Evolutionary conservation across 2,888 invertebrate genomes (phyloP).

Genomic region (Nysson spinosus): DNA sequence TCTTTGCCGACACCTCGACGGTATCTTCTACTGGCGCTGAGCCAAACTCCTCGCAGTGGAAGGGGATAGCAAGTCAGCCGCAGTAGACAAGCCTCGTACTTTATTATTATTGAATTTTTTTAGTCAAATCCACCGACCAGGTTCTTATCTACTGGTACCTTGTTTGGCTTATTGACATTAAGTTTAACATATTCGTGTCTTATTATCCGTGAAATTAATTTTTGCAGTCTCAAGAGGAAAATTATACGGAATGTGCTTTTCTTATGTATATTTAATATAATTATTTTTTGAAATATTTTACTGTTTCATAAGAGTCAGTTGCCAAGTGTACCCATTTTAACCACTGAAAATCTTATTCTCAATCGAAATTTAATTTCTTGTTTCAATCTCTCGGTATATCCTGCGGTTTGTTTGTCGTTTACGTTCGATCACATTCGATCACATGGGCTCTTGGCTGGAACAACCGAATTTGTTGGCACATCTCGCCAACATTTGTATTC

Average conservation of each 20-base stretch:
- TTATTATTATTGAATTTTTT: no score
- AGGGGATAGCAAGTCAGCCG: slow-evolving; percentile 2
- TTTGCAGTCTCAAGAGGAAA: no score
- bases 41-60: slow-evolving; percentile 17
- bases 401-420: not conserved
- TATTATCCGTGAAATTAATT: no score
- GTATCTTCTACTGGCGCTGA: slow-evolving; percentile 25
- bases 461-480: slow-evolving; percentile 20
- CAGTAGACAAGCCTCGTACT: slow-evolving; percentile 3
- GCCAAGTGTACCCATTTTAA: slow-evolving; percentile 11
- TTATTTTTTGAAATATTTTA: not conserved
- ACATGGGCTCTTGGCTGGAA: slow-evolving; percentile 22
- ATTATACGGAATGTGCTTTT: no score
- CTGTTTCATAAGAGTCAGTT: not conserved
- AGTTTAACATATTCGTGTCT: no score
- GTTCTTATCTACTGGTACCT: no score
- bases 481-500: not conserved
- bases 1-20: slow-evolving; percentile 30
- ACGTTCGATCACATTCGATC: slow-evolving; percentile 16
- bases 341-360: not conserved
- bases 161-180: no score
- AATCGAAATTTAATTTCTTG: slow-evolving; percentile 1
- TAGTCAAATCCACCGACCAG: no score
- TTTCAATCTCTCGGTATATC: not conserved
- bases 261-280: no score